phyloP scores from a whole-genome alignment of 2,888 invertebrate genomes.

The Chamaedrilus cognettii region DNA sequence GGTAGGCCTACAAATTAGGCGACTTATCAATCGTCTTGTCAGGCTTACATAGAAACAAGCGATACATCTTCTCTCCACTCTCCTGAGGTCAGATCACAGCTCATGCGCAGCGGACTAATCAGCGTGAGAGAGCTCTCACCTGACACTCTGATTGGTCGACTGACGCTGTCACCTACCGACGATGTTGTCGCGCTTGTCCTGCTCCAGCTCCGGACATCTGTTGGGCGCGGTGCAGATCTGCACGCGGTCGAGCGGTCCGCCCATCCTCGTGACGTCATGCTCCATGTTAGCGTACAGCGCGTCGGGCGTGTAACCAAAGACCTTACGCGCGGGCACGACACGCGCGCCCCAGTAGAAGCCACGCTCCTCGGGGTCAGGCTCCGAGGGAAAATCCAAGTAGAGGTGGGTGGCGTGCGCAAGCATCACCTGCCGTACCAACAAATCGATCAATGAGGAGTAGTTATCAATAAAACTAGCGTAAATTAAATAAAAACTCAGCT shows the following conservation, averaged over 20 bases:
- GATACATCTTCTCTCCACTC: too few species aligned
- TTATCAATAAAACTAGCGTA: too few species aligned
- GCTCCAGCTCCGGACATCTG: conserved; percentile 4
- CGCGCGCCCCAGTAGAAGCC: conserved; percentile 49
- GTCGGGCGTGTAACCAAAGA: conserved; percentile 40
- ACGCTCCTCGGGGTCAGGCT: conserved; percentile 47
- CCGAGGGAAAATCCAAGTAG: conserved; percentile 47
- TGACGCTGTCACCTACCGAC: too few species aligned
- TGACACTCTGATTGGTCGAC: too few species aligned
- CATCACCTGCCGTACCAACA: conserved; percentile 35
- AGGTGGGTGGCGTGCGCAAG: conserved; percentile 44
- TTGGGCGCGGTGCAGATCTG: not conserved
- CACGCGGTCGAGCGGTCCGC: not conserved
- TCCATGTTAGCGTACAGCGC: conserved; percentile 40
- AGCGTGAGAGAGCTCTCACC: too few species aligned
- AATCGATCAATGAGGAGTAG: too few species aligned
- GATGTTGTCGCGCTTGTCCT: conserved; percentile 3
- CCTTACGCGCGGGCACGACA: conserved; percentile 38
- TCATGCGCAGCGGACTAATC: too few species aligned
- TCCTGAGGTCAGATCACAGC: too few species aligned
- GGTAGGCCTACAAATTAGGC: too few species aligned
- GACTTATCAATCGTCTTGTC: too few species aligned
- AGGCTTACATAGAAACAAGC: too few species aligned
- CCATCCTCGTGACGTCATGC: conserved; percentile 14
- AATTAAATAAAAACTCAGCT: too few species aligned